These are phyloP conservation scores for Tricholaema leucomelas DNA, from an alignment of 2,113 vertebrate genomes.

Conservation along the genomic window DNA sequence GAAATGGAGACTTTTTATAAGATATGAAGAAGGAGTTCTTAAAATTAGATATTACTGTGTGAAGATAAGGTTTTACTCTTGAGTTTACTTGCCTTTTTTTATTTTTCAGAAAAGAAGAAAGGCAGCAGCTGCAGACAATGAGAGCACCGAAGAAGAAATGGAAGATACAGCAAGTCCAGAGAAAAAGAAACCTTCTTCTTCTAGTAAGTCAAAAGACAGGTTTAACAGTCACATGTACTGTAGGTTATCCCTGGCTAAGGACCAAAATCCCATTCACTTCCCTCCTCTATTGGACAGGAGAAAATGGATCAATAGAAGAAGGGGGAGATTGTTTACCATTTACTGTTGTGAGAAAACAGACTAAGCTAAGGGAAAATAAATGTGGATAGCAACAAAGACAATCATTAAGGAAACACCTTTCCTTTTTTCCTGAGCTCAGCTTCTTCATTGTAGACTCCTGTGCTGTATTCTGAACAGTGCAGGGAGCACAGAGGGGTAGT, in stretches of 20 bases:
- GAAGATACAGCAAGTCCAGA: constrained; percentile 56
- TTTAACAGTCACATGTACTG: not conserved
- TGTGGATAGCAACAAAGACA: not conserved
- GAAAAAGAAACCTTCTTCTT: constrained; percentile 1
- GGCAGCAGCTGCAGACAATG: constrained; percentile 16
- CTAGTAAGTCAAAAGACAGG: constrained; percentile 65
- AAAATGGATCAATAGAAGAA: not conserved
- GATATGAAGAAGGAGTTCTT: not conserved
- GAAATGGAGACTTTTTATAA: not conserved
- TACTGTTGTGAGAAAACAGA: not conserved
- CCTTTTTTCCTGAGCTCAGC: not conserved
- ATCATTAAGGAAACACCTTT: not conserved
- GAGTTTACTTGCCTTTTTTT: not conserved
- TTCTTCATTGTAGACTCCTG: not conserved
- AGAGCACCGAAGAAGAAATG: not conserved
- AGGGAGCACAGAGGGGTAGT: not conserved
- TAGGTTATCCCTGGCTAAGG: not conserved
- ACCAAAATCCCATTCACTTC: not conserved
- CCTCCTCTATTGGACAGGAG: not conserved
- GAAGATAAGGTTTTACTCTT: not conserved
- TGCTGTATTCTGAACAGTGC: not conserved
- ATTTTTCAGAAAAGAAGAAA: constrained; percentile 58
- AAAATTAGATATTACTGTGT: not conserved
- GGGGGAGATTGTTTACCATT: not conserved
- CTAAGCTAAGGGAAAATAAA: not conserved